Evolutionary conservation across 2,888 invertebrate genomes (phyloP), one percentile per base, ranked within the genome.

Genomic region (Coelopa pilipes): DNA sequence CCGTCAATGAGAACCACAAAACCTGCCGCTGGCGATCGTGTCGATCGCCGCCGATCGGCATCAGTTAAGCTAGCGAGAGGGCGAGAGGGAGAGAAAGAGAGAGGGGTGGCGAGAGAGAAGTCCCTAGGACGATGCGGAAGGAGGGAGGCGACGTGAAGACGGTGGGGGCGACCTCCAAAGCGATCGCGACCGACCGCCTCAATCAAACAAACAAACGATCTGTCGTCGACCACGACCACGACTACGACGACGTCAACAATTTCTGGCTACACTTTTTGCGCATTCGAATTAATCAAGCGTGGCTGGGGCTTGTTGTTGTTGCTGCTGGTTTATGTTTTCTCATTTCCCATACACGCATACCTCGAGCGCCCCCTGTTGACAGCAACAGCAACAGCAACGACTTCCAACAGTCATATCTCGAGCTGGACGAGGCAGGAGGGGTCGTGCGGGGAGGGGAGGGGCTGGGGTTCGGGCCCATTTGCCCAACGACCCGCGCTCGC

Each of bases 261-360:
- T 49, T 45, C 19, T 65, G 17, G 19, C 2, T 65, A 49, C 65
- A 65, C 10, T 59, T 65, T 65, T 62, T 65, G 78, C 82, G 81
- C 79, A 76, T 72, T 77, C 74, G 77, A 81, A 82, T 83, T 82
- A 81, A 83, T 82, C 82, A 82, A 80, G 81, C 82, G 77, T 79
- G 77, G 65, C 69, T 79, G 78, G 76, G 67, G 47, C 60, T 59
- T 66, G 57, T 60, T 72, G 59, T 34, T 3, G 10, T 7, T n/a
- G 15, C 45, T 10, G 34, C 46, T 63, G 1, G 34, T 34, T 34
- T 34, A 34, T 34, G 34, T 34, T 34, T 34, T 34, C 34, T 34
- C 34, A 34, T 34, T 34, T 15, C 47, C 0, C 9, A 19, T 21
- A 66, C 21, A 53, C 46, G 50, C 49, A 21, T 49, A 50, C 50